Evolutionary conservation across 1,140 invertebrate species (phyloP), one percentile per base, ranked within the genome.

Genomic region (Caerostris extrusa): DNA sequence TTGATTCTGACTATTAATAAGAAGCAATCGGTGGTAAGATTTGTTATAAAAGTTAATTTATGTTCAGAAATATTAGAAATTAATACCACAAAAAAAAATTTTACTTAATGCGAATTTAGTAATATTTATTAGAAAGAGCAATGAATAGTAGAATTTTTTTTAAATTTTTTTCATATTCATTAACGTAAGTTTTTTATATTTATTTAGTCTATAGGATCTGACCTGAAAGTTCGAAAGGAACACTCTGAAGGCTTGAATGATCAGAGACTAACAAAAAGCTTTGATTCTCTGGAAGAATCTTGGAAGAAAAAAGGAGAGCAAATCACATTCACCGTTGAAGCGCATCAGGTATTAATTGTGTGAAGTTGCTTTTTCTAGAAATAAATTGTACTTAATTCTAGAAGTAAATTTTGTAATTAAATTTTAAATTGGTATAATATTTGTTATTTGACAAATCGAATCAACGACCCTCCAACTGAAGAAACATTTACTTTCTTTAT

Each of bases 141-240:
- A 34, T 34, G 34, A 34, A 34, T 34, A 34, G 2, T 3, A n/a
- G 5, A 67, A 17, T 17, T 10, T 67, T 67, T 67, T n/a, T 3
- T 3, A 17, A 67, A 67, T 5, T 67, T 17, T 64, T 64, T n/a
- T 67, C 17, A 5, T 67, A 34, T 34, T 34, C 34, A 34, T 34
- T 34, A 34, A 34, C 34, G 61, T 67, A 67, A 14, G 34, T n/a
- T 0, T 14, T 58, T 58, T 85, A 19, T 58, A 64, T 88, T 88
- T 88, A n/a, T 64, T 56, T 12, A 93, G 92, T 58, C 86, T 53
- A 12, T 93, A 81, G 71, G 85, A 3, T 81, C 58, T 4, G 92
- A 93, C 8, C 5, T 93, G 56, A 57, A 88, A 56, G 7, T 82
- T 17, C 67, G 19, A 50, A 93, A 93, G 56, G 92, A 93, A 3